phyloP scores from a whole-genome alignment of 2,797 vertebrate species.

The Remorina albescens region DNA sequence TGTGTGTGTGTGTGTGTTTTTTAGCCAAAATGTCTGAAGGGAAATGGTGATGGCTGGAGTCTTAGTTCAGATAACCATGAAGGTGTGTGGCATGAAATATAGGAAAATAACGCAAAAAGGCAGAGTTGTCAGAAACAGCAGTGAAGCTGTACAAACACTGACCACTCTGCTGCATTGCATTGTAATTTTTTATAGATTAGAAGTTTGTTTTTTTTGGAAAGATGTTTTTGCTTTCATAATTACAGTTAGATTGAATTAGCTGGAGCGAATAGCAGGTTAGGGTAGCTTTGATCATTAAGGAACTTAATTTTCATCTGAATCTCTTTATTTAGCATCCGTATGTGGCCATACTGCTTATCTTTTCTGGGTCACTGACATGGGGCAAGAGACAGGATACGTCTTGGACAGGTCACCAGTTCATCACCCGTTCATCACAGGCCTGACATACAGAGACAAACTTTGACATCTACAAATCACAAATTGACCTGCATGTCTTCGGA shows the following conservation, averaged over 20 bases:
- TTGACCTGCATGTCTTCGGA: no score
- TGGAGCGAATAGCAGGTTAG: neutral
- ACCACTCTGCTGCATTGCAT: neutral
- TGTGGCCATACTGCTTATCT: no score
- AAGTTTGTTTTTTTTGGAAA: constrained; percentile 3
- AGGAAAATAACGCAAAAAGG: no score
- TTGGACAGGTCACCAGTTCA: no score
- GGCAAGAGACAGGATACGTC: no score
- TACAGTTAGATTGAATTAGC: no score
- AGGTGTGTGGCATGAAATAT: constrained; percentile 9
- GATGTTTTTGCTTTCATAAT: neutral
- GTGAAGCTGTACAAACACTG: neutral
- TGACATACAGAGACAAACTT: no score
- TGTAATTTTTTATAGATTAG: constrained; percentile 8
- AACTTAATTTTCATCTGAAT: no score
- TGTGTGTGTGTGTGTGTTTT: constrained; percentile 33
- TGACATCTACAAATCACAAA: no score
- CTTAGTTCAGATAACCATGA: constrained; percentile 6
- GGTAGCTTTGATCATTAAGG: no score
- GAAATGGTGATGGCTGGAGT: constrained; percentile 11
- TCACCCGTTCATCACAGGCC: no score
- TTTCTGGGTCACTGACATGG: no score
- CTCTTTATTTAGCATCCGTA: neutral
- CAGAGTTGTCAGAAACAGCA: neutral
- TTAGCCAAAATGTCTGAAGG: constrained; percentile 38